These are phyloP conservation scores for Drosophila ananassae DNA, from an alignment of 1,140 invertebrate genomes.

Conservation along the genomic window DNA sequence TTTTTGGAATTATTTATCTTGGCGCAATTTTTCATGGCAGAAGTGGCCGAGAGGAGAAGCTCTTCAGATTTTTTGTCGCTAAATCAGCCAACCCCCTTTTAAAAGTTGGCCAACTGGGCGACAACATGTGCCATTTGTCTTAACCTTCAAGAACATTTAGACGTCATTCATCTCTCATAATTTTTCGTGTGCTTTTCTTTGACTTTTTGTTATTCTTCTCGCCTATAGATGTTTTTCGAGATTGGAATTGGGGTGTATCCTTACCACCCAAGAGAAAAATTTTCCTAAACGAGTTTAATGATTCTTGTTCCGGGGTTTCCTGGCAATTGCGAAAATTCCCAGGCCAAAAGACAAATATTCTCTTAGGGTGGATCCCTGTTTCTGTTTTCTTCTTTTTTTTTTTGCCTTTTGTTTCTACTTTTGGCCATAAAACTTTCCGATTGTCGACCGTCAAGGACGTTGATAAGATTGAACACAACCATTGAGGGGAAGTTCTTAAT, in stretches of 20 bases:
- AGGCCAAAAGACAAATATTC: constrained; percentile 10
- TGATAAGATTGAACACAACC: constrained; percentile 38
- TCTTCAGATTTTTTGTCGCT: constrained; percentile 26
- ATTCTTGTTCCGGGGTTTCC: constrained; percentile 15
- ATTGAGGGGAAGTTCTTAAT: constrained; percentile 32
- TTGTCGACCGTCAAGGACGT: constrained; percentile 37
- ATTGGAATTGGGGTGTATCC: neutral
- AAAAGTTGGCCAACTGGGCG: constrained; percentile 32
- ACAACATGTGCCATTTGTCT: constrained; percentile 76
- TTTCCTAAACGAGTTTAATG: constrained; percentile 27
- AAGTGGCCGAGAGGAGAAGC: neutral
- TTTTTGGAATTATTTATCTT: constrained; percentile 61
- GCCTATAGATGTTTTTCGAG: constrained; percentile 1
- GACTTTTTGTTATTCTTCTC: constrained; percentile 10
- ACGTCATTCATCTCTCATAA: constrained; percentile 82
- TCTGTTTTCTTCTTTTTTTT: constrained; percentile 1
- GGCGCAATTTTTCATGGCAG: constrained; percentile 47
- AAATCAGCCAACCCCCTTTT: constrained; percentile 36
- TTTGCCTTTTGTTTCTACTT: constrained; percentile 10
- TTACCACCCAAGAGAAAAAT: neutral
- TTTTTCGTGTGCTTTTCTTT: constrained; percentile 57
- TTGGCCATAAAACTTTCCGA: constrained; percentile 41
- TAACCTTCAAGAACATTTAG: constrained; percentile 80
- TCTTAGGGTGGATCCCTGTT: too few relatives aligned
- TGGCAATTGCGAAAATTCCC: constrained; percentile 15